Evolutionary conservation across 2,888 invertebrate species (phyloP).

Genomic region (Drosophila austrosaltans): DNA sequence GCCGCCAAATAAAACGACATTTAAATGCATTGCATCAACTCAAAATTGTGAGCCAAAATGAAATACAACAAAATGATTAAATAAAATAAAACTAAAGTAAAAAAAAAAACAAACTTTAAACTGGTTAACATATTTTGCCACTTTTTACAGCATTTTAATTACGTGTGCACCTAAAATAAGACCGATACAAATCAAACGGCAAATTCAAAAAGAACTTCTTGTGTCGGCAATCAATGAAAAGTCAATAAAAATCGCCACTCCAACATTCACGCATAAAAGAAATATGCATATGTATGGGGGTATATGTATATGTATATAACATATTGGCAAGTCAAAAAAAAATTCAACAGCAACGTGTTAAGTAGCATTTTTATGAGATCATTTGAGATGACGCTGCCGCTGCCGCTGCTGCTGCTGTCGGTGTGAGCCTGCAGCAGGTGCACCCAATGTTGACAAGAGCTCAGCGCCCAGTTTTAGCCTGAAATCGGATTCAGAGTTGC

Average conservation of each 20-base stretch:
- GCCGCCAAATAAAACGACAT: slow-evolving; percentile 38
- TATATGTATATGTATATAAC: slow-evolving; percentile 7
- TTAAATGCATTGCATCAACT: slow-evolving; percentile 59
- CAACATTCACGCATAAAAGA: slow-evolving; percentile 33
- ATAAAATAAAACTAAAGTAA: slow-evolving; percentile 18
- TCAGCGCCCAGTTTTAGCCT: slow-evolving; percentile 34
- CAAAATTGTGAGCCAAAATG: slow-evolving; percentile 29
- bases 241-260: slow-evolving; percentile 62
- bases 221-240: slow-evolving; percentile 71
- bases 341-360: slow-evolving; percentile 62
- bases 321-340: slow-evolving; percentile 62
- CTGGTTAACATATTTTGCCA: slow-evolving; percentile 56
- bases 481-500: slow-evolving; percentile 5
- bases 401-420: slow-evolving; percentile 21
- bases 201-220: slow-evolving; percentile 55
- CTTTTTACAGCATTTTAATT: slow-evolving; percentile 66
- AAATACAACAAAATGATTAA: slow-evolving; percentile 20
- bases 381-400: slow-evolving; percentile 52
- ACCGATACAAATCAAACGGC: slow-evolving; percentile 38
- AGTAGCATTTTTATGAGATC: slow-evolving; percentile 74
- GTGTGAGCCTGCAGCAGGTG: slow-evolving; percentile 41
- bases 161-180: slow-evolving; percentile 50
- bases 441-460: slow-evolving; percentile 44
- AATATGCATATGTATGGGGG: slow-evolving; percentile 6
- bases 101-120: slow-evolving; percentile 13